A percentile compares a stretch with the other conserved stretches of the same genome.
These are phyloP conservation scores for Cladopsammia gracilis DNA, from an alignment of 64 coral and sea anemone genomes.

Conservation along the genomic window DNA sequence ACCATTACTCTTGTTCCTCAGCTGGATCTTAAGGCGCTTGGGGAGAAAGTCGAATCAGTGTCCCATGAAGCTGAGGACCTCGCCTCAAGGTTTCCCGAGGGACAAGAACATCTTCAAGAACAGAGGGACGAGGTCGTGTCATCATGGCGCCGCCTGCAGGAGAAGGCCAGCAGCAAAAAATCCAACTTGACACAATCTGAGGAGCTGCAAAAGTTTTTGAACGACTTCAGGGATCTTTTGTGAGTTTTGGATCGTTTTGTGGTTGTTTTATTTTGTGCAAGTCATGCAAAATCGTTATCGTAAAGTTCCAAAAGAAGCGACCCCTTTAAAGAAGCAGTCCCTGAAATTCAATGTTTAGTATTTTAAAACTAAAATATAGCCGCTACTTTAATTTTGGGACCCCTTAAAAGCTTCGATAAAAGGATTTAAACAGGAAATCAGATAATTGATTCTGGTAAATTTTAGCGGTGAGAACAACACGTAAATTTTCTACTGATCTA, in stretches of 20 bases:
- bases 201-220: constrained; percentile 87
- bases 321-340: too few relatives aligned
- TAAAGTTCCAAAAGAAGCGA: too few relatives aligned
- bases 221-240: constrained; percentile 91
- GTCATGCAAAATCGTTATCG: too few relatives aligned
- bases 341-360: too few relatives aligned
- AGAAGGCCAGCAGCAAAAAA: constrained; percentile 77
- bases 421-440: too few relatives aligned
- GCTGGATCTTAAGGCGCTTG: constrained; percentile 87
- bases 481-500: too few relatives aligned
- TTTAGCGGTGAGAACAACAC: too few relatives aligned
- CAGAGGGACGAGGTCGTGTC: constrained; percentile 72
- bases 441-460: too few relatives aligned
- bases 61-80: constrained; percentile 76
- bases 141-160: constrained; percentile 75
- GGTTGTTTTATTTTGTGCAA: background rate
- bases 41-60: constrained; percentile 79
- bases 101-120: constrained; percentile 54
- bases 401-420: too few relatives aligned
- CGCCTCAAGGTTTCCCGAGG: constrained; percentile 67
- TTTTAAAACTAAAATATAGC: too few relatives aligned
- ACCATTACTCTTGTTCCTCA: background rate
- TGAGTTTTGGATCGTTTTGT: constrained; percentile 21
- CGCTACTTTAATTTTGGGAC: too few relatives aligned
- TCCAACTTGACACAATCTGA: constrained; percentile 86